phyloP scores from a whole-genome alignment of 1,140 invertebrate genomes.

The Pogonomyrmex barbatus region DNA sequence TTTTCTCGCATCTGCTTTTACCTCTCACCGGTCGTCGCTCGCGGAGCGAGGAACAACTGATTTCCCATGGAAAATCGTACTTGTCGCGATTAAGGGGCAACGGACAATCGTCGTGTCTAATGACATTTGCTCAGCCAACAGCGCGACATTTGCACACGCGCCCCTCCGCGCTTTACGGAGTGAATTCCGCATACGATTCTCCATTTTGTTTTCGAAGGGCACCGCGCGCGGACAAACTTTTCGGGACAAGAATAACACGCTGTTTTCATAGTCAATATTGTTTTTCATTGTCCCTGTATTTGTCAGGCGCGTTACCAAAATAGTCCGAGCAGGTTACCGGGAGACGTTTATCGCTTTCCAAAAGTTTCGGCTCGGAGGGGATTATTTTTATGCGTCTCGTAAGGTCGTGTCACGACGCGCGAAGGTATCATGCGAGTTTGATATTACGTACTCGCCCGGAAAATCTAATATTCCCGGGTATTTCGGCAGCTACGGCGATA shows the following conservation, averaged over 20 bases:
- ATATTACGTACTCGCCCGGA: neutral
- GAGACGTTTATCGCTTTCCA: constrained; percentile 11
- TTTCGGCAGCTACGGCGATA: constrained; percentile 30
- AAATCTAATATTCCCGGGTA: constrained; percentile 7
- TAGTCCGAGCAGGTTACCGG: constrained; percentile 27
- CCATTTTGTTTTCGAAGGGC: constrained; percentile 41
- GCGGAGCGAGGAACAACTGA: constrained; percentile 32
- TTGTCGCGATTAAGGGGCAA: constrained; percentile 37
- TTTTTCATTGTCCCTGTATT: constrained; percentile 57
- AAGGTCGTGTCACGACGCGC: neutral
- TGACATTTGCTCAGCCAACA: constrained; percentile 58
- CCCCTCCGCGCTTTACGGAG: constrained; percentile 10
- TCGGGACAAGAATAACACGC: constrained; percentile 51
- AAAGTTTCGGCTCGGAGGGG: neutral
- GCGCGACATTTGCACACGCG: constrained; percentile 42
- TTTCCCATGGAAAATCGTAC: constrained; percentile 28
- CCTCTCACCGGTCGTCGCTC: neutral
- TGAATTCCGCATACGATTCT: constrained; percentile 35
- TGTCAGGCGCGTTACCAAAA: constrained; percentile 47
- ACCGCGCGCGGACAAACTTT: constrained; percentile 19
- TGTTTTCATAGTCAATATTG: constrained; percentile 55
- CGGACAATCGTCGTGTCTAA: constrained; percentile 39
- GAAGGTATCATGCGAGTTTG: neutral
- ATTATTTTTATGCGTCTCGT: constrained; percentile 26
- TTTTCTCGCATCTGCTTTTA: constrained; percentile 21